Evolutionary conservation across 30 jellyfish, hydroid and myxozoan genomes (phyloP).

Genomic region (Calvadosia cruxmelitensis): DNA sequence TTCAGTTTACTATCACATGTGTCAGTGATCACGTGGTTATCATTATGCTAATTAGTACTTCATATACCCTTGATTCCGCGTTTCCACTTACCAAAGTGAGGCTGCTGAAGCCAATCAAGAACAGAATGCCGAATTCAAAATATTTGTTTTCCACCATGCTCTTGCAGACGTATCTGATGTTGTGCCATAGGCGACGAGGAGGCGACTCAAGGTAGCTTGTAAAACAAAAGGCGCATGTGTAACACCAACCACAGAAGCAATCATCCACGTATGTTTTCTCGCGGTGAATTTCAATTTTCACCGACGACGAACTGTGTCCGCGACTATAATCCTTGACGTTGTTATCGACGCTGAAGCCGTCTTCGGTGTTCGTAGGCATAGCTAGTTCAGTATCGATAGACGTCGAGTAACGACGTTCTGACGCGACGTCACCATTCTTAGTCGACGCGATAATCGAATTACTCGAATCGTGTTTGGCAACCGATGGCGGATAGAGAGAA

Average conservation of each 20-base stretch:
- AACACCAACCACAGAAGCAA: slow-evolving; percentile 78
- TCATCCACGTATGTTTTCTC: slow-evolving; percentile 90
- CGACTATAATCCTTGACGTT: slow-evolving; percentile 43
- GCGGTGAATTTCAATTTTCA: slow-evolving; percentile 85
- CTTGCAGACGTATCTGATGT: slow-evolving; percentile 52
- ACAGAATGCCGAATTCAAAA: slow-evolving; percentile 79
- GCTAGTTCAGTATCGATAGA: slow-evolving; percentile 86
- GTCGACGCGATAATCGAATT: slow-evolving; percentile 22
- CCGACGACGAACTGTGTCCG: slow-evolving; percentile 92
- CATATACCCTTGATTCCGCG: too few species aligned
- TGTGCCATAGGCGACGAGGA: slow-evolving; percentile 89
- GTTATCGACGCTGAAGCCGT: slow-evolving; percentile 38
- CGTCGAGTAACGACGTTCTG: slow-evolving; percentile 52
- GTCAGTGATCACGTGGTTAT: too few species aligned
- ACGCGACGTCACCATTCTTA: slow-evolving; percentile 42
- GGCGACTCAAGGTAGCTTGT: slow-evolving; percentile 96
- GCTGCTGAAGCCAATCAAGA: slow-evolving; percentile 97
- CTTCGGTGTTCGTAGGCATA: slow-evolving; percentile 48
- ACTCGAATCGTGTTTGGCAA: slow-evolving; percentile 30
- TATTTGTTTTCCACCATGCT: slow-evolving; percentile 76
- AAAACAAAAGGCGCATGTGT: slow-evolving; percentile 75
- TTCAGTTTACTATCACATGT: too few species aligned
- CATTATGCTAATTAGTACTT: too few species aligned
- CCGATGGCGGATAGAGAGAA: slow-evolving; percentile 31
- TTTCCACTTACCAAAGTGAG: slow-evolving; percentile 73